Conservation (phyloP, 1,140 invertebrate species). For the Calephelis nemesis region DNA sequence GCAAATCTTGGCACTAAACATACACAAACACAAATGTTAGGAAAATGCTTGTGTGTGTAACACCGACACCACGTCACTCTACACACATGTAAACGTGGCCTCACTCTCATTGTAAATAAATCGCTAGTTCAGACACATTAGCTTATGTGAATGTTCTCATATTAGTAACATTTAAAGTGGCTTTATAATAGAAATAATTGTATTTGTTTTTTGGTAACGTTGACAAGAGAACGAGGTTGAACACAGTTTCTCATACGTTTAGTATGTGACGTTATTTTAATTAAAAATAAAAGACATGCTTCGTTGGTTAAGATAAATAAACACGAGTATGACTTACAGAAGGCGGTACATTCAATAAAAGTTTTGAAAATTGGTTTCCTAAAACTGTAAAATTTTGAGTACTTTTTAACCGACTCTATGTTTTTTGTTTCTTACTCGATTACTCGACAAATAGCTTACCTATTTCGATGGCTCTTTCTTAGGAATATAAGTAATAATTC, state of each 20-base stretch:
- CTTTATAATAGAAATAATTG: not conserved
- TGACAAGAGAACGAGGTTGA: not conserved
- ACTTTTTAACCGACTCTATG: too few relatives aligned
- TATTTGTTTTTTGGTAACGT: not conserved
- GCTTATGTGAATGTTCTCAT: slow-evolving; percentile 47
- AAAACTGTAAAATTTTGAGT: too few relatives aligned
- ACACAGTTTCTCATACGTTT: not conserved
- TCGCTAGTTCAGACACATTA: slow-evolving; percentile 54
- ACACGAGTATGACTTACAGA: too few relatives aligned
- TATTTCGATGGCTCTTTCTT: too few relatives aligned
- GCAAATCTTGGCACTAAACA: slow-evolving; percentile 13
- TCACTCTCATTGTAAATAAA: slow-evolving; percentile 67
- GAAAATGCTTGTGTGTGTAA: slow-evolving; percentile 45
- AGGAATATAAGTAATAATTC: too few relatives aligned
- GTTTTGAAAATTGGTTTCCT: too few relatives aligned
- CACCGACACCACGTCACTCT: slow-evolving; percentile 65
- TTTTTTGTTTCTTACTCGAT: too few relatives aligned
- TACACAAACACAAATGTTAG: not conserved
- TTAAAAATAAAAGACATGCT: too few relatives aligned
- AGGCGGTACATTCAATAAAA: too few relatives aligned
- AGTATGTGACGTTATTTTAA: too few relatives aligned
- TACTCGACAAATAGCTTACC: too few relatives aligned
- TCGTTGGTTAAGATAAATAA: too few relatives aligned
- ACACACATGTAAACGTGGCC: slow-evolving; percentile 44
- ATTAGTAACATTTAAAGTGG: slow-evolving; percentile 18